These are phyloP conservation scores for Gobius niger DNA, from an alignment of 2,113 vertebrate species.

Conservation along the genomic window DNA sequence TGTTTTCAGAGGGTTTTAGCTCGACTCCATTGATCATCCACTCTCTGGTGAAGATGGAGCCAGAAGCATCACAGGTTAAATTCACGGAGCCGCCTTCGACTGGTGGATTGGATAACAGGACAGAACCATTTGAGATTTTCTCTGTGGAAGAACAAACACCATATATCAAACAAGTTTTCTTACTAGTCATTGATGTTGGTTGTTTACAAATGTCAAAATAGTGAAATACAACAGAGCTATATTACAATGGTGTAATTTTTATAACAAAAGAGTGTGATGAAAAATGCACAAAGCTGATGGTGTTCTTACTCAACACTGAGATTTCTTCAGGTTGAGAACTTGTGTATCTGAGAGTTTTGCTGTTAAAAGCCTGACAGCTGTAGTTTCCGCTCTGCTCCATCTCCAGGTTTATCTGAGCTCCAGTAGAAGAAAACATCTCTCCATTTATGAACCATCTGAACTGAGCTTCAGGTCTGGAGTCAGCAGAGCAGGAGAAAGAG, in stretches of 20 bases:
- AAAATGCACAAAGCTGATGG: not conserved
- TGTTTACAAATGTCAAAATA: no score
- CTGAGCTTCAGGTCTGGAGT: conserved; percentile 48
- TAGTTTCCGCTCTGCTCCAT: no score
- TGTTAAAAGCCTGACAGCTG: no score
- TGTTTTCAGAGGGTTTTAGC: conserved; percentile 14
- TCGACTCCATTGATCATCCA: conserved; percentile 39
- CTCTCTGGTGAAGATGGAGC: not conserved
- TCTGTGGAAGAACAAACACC: conserved; percentile 30
- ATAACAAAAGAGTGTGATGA: no score
- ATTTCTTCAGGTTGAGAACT: conserved; percentile 33
- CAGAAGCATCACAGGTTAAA: conserved; percentile 31
- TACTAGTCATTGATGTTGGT: no score
- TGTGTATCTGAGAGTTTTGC: conserved; percentile 38
- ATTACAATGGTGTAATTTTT: no score
- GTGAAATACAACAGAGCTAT: no score
- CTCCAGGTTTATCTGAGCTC: no score
- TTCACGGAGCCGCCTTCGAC: conserved; percentile 12
- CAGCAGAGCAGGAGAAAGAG: conserved; percentile 47
- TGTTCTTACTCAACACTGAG: conserved; percentile 48
- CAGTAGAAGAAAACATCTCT: not conserved
- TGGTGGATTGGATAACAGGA: conserved; percentile 8
- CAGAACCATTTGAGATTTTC: conserved; percentile 18
- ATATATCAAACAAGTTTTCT: no score
- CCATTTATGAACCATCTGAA: conserved; percentile 53